Evolutionary conservation across 2,797 vertebrate genomes (phyloP).

Genomic region (Muscicapa striata): DNA sequence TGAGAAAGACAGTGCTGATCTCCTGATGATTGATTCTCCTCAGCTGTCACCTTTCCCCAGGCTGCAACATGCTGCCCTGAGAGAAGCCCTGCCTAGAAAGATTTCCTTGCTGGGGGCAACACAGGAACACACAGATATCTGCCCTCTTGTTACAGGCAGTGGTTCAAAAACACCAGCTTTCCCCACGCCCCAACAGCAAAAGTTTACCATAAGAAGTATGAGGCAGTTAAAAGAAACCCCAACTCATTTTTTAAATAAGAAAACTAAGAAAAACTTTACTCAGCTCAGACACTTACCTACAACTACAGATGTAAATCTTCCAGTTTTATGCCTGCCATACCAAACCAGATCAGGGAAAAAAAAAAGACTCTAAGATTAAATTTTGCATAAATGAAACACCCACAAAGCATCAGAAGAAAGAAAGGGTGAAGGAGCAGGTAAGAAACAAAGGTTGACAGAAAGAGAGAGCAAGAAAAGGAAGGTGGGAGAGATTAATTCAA

Average conservation of each 20-base stretch:
- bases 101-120: constrained; percentile 77
- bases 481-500: neutral
- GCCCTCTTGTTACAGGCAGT: constrained; percentile 67
- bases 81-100: constrained; percentile 75
- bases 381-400: constrained; percentile 64
- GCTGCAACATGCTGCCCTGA: constrained; percentile 70
- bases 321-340: constrained; percentile 76
- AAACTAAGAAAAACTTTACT: constrained; percentile 78
- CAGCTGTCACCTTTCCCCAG: constrained; percentile 73
- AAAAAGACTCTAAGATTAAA: constrained; percentile 78
- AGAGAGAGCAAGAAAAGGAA: neutral
- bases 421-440: neutral
- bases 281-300: constrained; percentile 75
- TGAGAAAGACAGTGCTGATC: constrained; percentile 26
- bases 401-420: neutral
- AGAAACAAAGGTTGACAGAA: neutral
- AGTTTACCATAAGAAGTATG: constrained; percentile 75
- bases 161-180: constrained; percentile 77
- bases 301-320: constrained; percentile 79
- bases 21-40: constrained; percentile 55
- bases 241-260: constrained; percentile 51
- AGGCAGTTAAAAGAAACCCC: constrained; percentile 79
- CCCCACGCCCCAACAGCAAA: constrained; percentile 75
- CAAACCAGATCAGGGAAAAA: constrained; percentile 78
- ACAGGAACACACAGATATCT: constrained; percentile 61